Base-by-base conservation (phyloP, 2,113 vertebrate genomes). In the Ramphastos sulfuratus region DNA sequence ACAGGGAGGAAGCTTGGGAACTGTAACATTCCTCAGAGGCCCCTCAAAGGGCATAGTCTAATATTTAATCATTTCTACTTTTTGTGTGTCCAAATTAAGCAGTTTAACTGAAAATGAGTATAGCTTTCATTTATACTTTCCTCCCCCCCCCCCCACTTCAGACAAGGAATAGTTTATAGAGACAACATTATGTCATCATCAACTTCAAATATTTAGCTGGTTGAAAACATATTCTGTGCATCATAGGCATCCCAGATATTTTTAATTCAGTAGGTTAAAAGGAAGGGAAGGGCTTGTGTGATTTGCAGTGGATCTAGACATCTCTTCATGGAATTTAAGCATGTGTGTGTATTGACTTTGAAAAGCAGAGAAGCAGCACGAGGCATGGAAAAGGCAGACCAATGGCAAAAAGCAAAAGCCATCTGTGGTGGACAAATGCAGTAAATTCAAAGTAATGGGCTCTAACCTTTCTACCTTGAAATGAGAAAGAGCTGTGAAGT, bases 11-110 rank as follows among this genome's bases (percentile, higher is more conserved):
- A 89, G 71, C 95, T 86, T 96, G 93, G 94, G 95, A 97, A 56
- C 74, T 87, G 52, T 93, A 95, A 89, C 76, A 90, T 94, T 90
- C 96, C 93, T 96, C 88, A 96, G 95, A 97, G 96, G 58, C 44
- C 75, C 31, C 84, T 96, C 83, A 96, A 95, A 97, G 89, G 80
- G 70, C 72, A 93, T 72, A 75, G 87, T 91, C 87, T 96, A 96
- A 96, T 97, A 97, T 97, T 97, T 98, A 97, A 97, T 97, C 69
- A 96, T 92, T 92, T 89, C 90, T 94, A 93, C 66, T 93, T 92
- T 96, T 96, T 93, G 69, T 92, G 86, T 93, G 92, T 87, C 77
- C 92, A 96, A 96, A 97, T 96, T 84, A 97, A 96, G 78, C 92
- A 96, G 92, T 94, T 96, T 95, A 93, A 84, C 19, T 52, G 87